Base-by-base conservation (phyloP, 2,113 vertebrate genomes). In the Heptranchias perlo region DNA sequence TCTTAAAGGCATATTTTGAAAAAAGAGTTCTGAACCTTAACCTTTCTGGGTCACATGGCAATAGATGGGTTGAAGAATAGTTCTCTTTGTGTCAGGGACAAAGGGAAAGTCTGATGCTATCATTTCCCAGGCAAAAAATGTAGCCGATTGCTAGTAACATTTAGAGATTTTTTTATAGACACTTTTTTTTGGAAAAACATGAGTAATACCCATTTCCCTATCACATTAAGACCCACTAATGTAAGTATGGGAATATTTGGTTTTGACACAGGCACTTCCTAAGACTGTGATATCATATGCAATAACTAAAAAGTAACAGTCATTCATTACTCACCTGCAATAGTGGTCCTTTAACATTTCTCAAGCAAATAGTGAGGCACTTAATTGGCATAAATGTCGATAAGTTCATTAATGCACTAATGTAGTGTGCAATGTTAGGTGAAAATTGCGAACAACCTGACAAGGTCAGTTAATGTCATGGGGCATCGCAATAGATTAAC, bases 11-110 rank as follows among this genome's bases (percentile, higher is more conserved):
- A 95, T 95, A 95, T 69, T 95, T 95, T 95, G 94, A 49, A 67
- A 95, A n/a, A 95, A 73, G 65, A 69, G 94, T 95, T 94, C 94
- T 95, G 94, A 95, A 95, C 94, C 94, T 95, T 95, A 95, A 95
- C 94, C 65, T 95, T 95, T 95, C 94, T 69, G 65, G 94, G 94
- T 95, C 94, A 95, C 64, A 69, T 28, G 35, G 94, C 94, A 95
- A 65, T 95, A 69, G 25, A 73, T 67, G 28, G 44, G 11, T 69
- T 95, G 64, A 95, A 95, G 94, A 95, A 95, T 95, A 52, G 65
- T 73, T 69, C 47, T 49, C 64, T 95, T 73, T 95, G 64, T 95
- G 4, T 14, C 94, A 95, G 62, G 28, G 28, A 73, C 94, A 95
- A 73, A 95, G 94, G 65, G 94, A 94, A 64, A 65, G 92, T 47